phyloP scores from a whole-genome alignment of 2,113 vertebrate genomes.

The Bos javanicus region DNA sequence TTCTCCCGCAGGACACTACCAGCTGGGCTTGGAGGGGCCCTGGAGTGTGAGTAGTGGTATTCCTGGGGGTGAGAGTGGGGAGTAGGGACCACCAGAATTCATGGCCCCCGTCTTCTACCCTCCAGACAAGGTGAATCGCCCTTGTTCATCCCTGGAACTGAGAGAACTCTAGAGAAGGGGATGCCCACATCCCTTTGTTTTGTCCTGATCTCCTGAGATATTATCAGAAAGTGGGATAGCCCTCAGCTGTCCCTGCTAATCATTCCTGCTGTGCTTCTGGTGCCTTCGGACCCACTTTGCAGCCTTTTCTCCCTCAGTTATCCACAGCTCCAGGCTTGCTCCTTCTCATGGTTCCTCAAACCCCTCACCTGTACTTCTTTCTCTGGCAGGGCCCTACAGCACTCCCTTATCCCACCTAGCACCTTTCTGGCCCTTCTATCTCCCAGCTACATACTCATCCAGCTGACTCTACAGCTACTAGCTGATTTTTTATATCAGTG shows the following conservation, averaged over 20 bases:
- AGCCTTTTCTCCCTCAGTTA: neutral
- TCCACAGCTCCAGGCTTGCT: neutral
- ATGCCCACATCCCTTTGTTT: neutral
- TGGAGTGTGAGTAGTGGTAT: slow-evolving; percentile 78
- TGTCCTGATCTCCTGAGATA: neutral
- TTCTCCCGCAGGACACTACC: slow-evolving; percentile 75
- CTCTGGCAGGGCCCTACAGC: neutral
- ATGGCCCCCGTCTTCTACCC: neutral
- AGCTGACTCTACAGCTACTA: neutral
- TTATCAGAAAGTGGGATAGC: neutral
- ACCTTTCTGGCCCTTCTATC: neutral
- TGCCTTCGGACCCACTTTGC: neutral
- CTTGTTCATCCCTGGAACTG: neutral
- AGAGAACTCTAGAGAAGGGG: neutral
- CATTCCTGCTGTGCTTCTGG: neutral
- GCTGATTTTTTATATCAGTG: neutral
- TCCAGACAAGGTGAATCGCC: neutral
- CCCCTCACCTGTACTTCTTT: neutral
- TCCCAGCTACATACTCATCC: neutral
- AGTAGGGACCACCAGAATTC: neutral
- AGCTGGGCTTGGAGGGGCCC: slow-evolving; percentile 81
- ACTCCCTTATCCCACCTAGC: neutral
- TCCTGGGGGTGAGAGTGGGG: neutral
- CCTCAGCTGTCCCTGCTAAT: neutral
- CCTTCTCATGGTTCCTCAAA: neutral